These are phyloP conservation scores for Meteorus cinctellus DNA, from an alignment of 2,888 invertebrate species.

Conservation along the genomic window DNA sequence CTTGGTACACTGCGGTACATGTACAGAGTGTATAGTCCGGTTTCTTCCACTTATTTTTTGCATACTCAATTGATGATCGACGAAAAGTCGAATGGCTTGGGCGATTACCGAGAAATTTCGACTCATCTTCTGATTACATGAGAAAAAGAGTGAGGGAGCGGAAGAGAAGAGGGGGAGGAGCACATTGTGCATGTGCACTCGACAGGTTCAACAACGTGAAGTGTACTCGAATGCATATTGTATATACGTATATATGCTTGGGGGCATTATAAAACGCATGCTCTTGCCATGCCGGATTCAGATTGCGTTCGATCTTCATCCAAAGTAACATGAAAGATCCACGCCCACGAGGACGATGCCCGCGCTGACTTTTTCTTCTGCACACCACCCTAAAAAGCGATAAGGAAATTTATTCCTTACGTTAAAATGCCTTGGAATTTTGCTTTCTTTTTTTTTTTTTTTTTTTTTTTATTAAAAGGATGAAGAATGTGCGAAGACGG, in stretches of 20 bases:
- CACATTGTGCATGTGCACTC: conserved; percentile 23
- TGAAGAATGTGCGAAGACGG: neutral
- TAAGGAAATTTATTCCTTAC: neutral
- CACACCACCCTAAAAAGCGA: conserved; percentile 13
- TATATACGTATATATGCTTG: conserved; percentile 22
- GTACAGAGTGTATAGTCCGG: neutral
- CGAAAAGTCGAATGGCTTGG: conserved; percentile 36
- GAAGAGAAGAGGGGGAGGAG: neutral
- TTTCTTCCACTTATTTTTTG: conserved; percentile 30
- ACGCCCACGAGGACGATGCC: conserved; percentile 43
- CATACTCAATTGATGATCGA: conserved; percentile 34
- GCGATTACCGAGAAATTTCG: conserved; percentile 44
- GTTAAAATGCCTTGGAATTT: neutral
- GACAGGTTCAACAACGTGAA: conserved; percentile 33
- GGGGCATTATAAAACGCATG: conserved; percentile 30
- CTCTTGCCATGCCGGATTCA: conserved; percentile 22
- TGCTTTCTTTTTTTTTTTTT: conserved; percentile 14
- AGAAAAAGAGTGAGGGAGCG: neutral
- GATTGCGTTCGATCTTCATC: conserved; percentile 30
- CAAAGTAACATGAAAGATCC: conserved; percentile 32
- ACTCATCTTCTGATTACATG: conserved; percentile 33
- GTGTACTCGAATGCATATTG: conserved; percentile 1
- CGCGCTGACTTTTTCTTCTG: neutral
- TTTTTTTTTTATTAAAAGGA: neutral
- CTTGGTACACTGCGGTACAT: neutral